Evolutionary conservation across 2,113 vertebrate species (phyloP).

Genomic region (Albula glossodonta): DNA sequence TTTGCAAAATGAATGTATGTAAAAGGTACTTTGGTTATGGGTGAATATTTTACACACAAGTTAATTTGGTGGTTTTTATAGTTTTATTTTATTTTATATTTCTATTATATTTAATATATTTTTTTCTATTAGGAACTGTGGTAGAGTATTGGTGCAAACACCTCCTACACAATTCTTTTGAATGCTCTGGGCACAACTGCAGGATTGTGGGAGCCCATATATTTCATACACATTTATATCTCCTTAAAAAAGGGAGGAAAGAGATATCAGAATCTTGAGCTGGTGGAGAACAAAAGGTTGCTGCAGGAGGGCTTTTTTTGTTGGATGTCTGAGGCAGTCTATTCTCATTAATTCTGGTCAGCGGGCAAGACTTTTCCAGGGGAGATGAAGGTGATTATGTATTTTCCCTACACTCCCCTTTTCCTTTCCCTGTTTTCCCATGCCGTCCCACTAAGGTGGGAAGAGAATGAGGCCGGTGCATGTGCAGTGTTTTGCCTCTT

Average conservation of each 20-base stretch:
- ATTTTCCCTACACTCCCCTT: not conserved
- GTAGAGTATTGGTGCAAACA: not conserved
- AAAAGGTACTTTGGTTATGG: too few relatives aligned
- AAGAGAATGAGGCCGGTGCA: not conserved
- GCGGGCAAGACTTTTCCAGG: not conserved
- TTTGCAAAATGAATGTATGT: too few relatives aligned
- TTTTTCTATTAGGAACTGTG: not conserved
- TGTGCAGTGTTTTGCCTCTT: too few relatives aligned
- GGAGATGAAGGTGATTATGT: not conserved
- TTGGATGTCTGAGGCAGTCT: not conserved
- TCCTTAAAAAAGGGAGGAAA: not conserved
- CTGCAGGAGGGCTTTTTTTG: not conserved
- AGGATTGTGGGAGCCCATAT: not conserved
- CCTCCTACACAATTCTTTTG: not conserved
- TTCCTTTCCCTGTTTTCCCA: not conserved
- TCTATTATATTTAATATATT: too few relatives aligned
- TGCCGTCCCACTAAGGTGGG: not conserved
- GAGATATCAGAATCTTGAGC: not conserved
- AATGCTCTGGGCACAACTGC: not conserved
- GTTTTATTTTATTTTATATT: too few relatives aligned
- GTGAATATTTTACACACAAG: not conserved
- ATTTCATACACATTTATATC: not conserved
- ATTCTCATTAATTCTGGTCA: conserved; percentile 28
- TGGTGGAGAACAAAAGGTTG: not conserved
- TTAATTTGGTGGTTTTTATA: not conserved